phyloP scores from a whole-genome alignment of 2,113 vertebrate genomes.

The Odontesthes bonariensis region DNA sequence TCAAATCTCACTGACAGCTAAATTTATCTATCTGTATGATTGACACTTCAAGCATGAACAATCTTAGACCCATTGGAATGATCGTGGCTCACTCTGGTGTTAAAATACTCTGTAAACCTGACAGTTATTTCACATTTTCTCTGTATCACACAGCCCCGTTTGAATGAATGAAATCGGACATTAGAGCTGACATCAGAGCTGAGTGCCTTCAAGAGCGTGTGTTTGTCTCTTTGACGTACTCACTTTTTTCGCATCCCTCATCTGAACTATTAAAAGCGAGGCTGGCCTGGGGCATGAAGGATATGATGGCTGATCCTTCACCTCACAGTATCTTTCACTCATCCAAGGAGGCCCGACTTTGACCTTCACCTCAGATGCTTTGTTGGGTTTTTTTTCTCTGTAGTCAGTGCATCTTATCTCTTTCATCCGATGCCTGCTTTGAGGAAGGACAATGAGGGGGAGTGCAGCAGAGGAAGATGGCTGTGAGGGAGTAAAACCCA shows the following conservation, averaged over 20 bases:
- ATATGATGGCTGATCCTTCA: conserved; percentile 72
- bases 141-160: background rate
- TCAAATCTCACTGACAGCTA: no score
- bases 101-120: background rate
- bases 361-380: conserved; percentile 13
- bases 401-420: conserved; percentile 21
- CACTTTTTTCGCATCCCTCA: conserved; percentile 65
- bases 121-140: conserved; percentile 13
- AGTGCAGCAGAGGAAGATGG: conserved; percentile 47
- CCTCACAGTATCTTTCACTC: conserved; percentile 47
- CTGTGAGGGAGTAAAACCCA: conserved; percentile 54
- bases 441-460: conserved; percentile 41
- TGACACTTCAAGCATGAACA: background rate
- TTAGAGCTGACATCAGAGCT: conserved; percentile 38
- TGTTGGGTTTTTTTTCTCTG: background rate
- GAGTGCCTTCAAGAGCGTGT: conserved; percentile 41
- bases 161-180: conserved; percentile 30
- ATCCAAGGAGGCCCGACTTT: conserved; percentile 25
- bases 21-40: background rate
- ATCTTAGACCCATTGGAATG: background rate
- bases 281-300: conserved; percentile 61
- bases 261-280: conserved; percentile 72
- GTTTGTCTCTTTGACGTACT: conserved; percentile 68
- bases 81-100: background rate
- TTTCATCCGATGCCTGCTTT: conserved; percentile 28